These are phyloP conservation scores for Hydractinia echinata DNA, from an alignment of 30 jellyfish, hydroid and myxozoan species.

Conservation along the genomic window DNA sequence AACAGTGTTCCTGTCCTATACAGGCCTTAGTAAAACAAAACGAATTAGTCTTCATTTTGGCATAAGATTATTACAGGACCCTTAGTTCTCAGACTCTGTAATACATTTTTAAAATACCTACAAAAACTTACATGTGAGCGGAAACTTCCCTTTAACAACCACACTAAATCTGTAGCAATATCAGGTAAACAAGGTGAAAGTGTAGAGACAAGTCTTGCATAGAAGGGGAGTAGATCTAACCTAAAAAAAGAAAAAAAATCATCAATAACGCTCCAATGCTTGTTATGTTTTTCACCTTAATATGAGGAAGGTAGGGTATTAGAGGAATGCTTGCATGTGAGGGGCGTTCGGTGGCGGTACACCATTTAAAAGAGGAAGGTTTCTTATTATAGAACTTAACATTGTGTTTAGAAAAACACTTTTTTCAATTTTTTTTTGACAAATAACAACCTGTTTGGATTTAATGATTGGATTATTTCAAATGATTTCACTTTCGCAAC, in stretches of 20 bases:
- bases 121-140: slow-evolving; percentile 64
- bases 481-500: no score
- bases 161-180: slow-evolving; percentile 77
- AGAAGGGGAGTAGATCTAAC: slow-evolving; percentile 86
- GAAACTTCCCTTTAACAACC: slow-evolving; percentile 72
- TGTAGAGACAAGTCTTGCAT: slow-evolving; percentile 88
- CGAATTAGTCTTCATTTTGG: not conserved
- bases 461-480: no score
- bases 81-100: not conserved
- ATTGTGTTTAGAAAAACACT: no score
- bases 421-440: no score
- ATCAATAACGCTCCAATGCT: no score
- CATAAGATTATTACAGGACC: not conserved
- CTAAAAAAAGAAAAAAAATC: slow-evolving; percentile 24
- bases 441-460: no score
- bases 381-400: not conserved
- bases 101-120: not conserved
- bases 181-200: slow-evolving; percentile 89
- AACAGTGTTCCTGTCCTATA: not conserved
- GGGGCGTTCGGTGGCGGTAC: not conserved
- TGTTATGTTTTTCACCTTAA: no score
- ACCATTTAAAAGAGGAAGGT: not conserved
- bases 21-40: not conserved
- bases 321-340: not conserved
- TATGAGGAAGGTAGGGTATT: no score